Percentiles rank a stretch among this genome's conserved stretches.
phyloP scores from a whole-genome alignment of 2,888 invertebrate genomes.

The Chymomyza procnemis region DNA sequence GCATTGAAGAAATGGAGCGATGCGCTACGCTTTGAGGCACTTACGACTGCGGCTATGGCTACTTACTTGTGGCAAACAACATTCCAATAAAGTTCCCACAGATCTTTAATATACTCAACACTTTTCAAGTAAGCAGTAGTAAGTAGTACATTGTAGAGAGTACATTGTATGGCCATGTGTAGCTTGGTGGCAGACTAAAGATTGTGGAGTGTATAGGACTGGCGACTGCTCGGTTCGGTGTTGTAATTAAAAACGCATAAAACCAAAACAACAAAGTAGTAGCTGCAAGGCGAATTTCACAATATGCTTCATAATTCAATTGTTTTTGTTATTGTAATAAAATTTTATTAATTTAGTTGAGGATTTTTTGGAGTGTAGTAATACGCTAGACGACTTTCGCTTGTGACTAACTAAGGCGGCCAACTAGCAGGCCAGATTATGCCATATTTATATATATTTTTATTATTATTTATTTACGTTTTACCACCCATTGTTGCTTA shows the following conservation, averaged over 20 bases:
- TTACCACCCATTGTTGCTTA: slow-evolving; percentile 75
- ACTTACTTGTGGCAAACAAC: background rate
- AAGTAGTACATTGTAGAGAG: background rate
- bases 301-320: slow-evolving; percentile 67
- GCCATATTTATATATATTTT: slow-evolving; percentile 21
- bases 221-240: slow-evolving; percentile 3
- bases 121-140: background rate
- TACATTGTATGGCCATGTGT: background rate
- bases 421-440: background rate
- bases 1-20: background rate
- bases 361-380: slow-evolving; percentile 31
- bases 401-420: background rate
- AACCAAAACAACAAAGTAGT: slow-evolving; percentile 52
- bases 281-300: slow-evolving; percentile 38
- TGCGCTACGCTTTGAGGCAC: background rate
- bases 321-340: slow-evolving; percentile 53
- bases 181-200: background rate
- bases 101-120: background rate
- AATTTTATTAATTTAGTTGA: slow-evolving; percentile 60
- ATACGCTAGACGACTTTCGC: background rate
- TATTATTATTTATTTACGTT: slow-evolving; percentile 62
- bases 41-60: background rate
- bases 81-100: background rate
- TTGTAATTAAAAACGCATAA: slow-evolving; percentile 56
- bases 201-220: background rate